Base-by-base conservation (phyloP, 2,113 vertebrate species). In the Motacilla alba region DNA sequence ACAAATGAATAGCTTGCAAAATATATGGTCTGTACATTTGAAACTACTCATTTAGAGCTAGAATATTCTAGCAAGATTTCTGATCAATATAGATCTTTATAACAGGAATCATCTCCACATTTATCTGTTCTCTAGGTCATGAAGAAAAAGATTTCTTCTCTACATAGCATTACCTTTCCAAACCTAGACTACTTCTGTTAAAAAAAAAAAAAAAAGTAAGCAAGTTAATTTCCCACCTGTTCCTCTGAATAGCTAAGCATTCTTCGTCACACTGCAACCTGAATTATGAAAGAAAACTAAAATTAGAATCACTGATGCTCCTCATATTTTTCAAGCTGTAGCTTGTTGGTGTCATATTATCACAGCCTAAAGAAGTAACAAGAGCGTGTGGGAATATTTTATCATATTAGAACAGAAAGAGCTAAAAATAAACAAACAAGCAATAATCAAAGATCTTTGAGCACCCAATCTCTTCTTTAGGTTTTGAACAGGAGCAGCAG, bases 201-300 rank as follows among this genome's bases (percentile, higher is more conserved):
- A 41, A n/a, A 58, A 67, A 46, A 63, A 63, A 63, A 44, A 50
- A 49, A 52, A 44, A 75, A 37, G 4, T 19, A 72, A n/a, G 8
- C 5, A 74, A 89, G 28, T 37, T 76, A 22, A 88, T 13, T 72
- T 88, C 98, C 94, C 93, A 99, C 99, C 98, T 98, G 98, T 99
- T 99, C 86, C 99, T 99, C 97, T 99, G 99, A 94, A 99, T 94
- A 33, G 98, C 98, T 37, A 99, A 98, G 85, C 99, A 99, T 59
- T 99, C 99, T 86, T 99, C 98, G 83, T 99, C 99, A 95, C 99
- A 99, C 20, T 99, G 98, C 81, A 99, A 96, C 96, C 99, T 99
- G 94, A 89, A 96, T 76, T 92, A 95, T 52, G 35, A 96, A 96
- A 96, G 76, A 63, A 83, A 95, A 97, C 67, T 10, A 84, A 76